A percentile compares a stretch with the other conserved stretches of the same genome.
phyloP scores from a whole-genome alignment of 2,113 vertebrate species.

The Vidua macroura region DNA sequence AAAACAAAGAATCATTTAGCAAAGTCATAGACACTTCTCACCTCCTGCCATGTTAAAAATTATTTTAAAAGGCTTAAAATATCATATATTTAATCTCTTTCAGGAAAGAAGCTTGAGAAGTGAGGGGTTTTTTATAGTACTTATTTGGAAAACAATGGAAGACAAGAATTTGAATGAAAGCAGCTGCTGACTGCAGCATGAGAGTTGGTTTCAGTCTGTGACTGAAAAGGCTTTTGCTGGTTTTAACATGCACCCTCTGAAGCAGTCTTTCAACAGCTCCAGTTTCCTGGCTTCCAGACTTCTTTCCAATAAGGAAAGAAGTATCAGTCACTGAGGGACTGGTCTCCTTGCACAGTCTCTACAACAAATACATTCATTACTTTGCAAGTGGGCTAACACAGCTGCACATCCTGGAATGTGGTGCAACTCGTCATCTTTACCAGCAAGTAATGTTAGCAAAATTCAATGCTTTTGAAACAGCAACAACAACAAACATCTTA shows the following conservation, averaged over 20 bases:
- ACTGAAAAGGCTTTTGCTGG: not conserved
- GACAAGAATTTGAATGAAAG: not conserved
- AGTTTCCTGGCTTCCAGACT: not conserved
- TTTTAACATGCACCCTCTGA: not conserved
- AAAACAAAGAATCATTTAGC: not conserved
- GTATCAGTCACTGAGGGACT: not conserved
- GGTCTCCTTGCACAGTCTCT: not conserved
- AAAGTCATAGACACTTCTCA: not conserved
- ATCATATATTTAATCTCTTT: not conserved
- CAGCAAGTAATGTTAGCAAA: not conserved
- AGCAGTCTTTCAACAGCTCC: not conserved
- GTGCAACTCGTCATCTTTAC: not conserved
- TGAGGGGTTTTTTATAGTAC: rapidly evolving
- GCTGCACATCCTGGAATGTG: not conserved
- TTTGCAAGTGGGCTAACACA: not conserved
- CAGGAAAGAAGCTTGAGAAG: not conserved
- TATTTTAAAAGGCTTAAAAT: not conserved
- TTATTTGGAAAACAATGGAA: not conserved
- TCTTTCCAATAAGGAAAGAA: not conserved
- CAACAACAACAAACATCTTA: not conserved
- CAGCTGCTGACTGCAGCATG: not conserved
- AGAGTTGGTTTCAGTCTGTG: not conserved
- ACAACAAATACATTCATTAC: not conserved
- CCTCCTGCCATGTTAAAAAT: not conserved
- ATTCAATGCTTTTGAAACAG: not conserved